Evolutionary conservation across 2,888 invertebrate genomes (phyloP).

Genomic region (Mesochorus sp.): DNA sequence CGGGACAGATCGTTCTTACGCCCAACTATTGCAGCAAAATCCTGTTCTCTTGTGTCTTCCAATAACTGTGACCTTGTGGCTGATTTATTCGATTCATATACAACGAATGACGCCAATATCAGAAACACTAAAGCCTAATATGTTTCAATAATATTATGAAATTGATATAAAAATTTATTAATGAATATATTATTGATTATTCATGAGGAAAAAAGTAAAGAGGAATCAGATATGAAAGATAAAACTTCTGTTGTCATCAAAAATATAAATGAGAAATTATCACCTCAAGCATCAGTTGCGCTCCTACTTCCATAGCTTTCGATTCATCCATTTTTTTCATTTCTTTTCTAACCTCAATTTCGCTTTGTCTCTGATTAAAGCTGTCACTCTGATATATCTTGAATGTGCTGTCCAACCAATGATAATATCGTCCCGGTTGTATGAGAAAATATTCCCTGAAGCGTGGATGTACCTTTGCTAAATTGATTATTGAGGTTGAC

Average conservation of each 20-base stretch:
- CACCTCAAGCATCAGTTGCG: constrained; percentile 70
- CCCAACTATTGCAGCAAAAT: constrained; percentile 59
- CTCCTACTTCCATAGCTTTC: constrained; percentile 66
- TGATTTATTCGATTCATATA: constrained; percentile 63
- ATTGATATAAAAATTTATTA: no score
- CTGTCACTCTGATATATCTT: constrained; percentile 46
- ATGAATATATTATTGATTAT: background rate
- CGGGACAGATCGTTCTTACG: constrained; percentile 61
- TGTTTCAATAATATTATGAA: background rate
- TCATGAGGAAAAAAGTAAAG: background rate
- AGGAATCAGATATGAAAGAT: background rate
- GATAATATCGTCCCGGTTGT: constrained; percentile 66
- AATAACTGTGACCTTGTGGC: constrained; percentile 48
- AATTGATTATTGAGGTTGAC: constrained; percentile 66
- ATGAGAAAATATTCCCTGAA: constrained; percentile 67
- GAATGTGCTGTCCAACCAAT: constrained; percentile 52
- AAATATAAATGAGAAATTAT: constrained; percentile 1
- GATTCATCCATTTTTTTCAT: constrained; percentile 59
- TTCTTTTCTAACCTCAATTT: constrained; percentile 14
- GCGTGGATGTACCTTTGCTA: constrained; percentile 62
- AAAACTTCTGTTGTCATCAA: background rate
- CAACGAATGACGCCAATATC: constrained; percentile 60
- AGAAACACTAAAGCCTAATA: constrained; percentile 65
- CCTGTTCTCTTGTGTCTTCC: constrained; percentile 52
- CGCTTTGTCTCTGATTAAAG: constrained; percentile 16